Evolutionary conservation across 2,113 vertebrate species (phyloP).

Genomic region (Platanista minor): DNA sequence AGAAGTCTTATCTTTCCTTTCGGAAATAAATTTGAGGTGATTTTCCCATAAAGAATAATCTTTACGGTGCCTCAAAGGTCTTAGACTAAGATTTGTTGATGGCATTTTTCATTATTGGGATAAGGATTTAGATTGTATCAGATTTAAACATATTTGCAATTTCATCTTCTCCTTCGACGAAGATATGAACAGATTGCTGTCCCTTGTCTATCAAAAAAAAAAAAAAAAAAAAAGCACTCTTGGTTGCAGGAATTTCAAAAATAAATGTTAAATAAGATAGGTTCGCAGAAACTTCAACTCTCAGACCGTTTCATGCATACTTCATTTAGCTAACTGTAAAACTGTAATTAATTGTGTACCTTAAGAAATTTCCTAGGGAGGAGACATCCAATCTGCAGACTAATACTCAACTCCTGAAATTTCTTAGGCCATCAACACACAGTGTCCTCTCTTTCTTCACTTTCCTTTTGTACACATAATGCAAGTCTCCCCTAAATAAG

Average conservation of each 20-base stretch:
- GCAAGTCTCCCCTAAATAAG: not conserved
- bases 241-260: slow-evolving; percentile 15
- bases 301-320: not conserved
- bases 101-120: slow-evolving; percentile 33
- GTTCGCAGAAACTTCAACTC: not conserved
- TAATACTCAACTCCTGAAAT: not conserved
- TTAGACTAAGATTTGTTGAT: not conserved
- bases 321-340: not conserved
- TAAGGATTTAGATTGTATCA: slow-evolving; percentile 58
- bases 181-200: slow-evolving; percentile 40
- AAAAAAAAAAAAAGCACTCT: not conserved
- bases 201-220: not conserved
- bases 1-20: slow-evolving; percentile 29
- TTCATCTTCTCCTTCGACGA: slow-evolving; percentile 39
- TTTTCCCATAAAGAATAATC: not conserved
- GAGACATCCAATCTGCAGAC: not conserved
- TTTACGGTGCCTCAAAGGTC: slow-evolving; percentile 8
- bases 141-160: slow-evolving; percentile 46
- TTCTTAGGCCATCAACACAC: not conserved
- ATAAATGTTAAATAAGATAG: slow-evolving; percentile 30
- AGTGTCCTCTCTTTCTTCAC: not conserved
- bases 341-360: not conserved
- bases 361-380: not conserved
- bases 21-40: slow-evolving; percentile 19
- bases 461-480: not conserved